Evolutionary conservation across 2,888 invertebrate species (phyloP).

Genomic region (Ceramica pisi): DNA sequence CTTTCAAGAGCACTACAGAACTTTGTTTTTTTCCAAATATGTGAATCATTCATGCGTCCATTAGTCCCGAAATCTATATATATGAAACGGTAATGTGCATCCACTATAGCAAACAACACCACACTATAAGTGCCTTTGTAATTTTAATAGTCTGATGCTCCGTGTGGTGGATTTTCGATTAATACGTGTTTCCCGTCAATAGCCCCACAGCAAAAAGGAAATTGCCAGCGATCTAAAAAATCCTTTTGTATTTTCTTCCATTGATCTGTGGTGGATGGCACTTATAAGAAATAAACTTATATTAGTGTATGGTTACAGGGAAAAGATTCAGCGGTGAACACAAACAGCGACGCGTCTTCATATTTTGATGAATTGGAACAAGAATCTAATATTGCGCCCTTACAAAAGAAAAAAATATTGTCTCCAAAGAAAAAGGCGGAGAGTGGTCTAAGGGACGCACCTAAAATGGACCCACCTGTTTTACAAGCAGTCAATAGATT

Average conservation of each 20-base stretch:
- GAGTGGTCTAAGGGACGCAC: slow-evolving; percentile 55
- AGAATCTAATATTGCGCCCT: slow-evolving; percentile 62
- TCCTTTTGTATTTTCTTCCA: slow-evolving; percentile 66
- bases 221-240: slow-evolving; percentile 70
- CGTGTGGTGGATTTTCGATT: slow-evolving; percentile 39
- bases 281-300: slow-evolving; percentile 66
- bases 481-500: slow-evolving; percentile 58
- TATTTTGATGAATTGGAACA: slow-evolving; percentile 61
- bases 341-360: slow-evolving; percentile 61
- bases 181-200: slow-evolving; percentile 72
- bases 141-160: slow-evolving; percentile 28
- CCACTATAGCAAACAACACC: slow-evolving; percentile 62
- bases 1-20: slow-evolving; percentile 51
- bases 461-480: slow-evolving; percentile 30
- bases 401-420: slow-evolving; percentile 61
- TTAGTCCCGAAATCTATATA: slow-evolving; percentile 61
- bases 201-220: slow-evolving; percentile 68
- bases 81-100: slow-evolving; percentile 56
- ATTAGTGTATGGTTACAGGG: slow-evolving; percentile 60
- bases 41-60: slow-evolving; percentile 57
- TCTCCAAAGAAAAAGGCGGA: slow-evolving; percentile 64
- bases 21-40: slow-evolving; percentile 57
- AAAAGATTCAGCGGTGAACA: slow-evolving; percentile 62
- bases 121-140: slow-evolving; percentile 49
- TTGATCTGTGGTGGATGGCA: slow-evolving; percentile 65